Base-by-base conservation (phyloP, 2,888 invertebrate genomes). In the Poecilobothrus nobilitatus region DNA sequence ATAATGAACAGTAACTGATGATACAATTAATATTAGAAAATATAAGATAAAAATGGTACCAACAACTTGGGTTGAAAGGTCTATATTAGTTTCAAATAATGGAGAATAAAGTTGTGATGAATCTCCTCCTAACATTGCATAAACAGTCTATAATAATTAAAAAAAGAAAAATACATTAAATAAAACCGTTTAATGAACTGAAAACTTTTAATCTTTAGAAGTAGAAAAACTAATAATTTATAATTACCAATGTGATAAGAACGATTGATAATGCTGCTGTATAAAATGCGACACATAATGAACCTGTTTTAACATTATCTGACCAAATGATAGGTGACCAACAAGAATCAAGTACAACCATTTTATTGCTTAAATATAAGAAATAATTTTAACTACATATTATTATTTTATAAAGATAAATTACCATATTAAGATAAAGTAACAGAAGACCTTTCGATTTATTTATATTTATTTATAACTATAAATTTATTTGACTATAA, bases 301-400 rank as follows among this genome's bases (percentile, higher is more conserved):
- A 89, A 12, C 92, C 94, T 41, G 86, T 85, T 79, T 89, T 90
- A 6, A 93, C 86, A 75, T 87, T 87, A 70, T 91, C 88, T 63
- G 91, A 89, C 91, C 93, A 94, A 76, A 94, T 89, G 76, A 90
- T 91, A 70, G 94, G 94, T 8, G 93, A 91, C 94, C 94, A 94
- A 79, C 92, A 94, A 0, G 92, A 89, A 75, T 88, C 84, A 68
- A 94, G 76, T 18, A 90, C 79, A 22, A 87, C 87, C 91, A 92
- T 92, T 77, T 80, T 86, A 7, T 12, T 9, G 22, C 22, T 22
- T 20, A 63, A 21, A 63, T 27, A 27, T n/a, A 27, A 27, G 3
- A 27, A 27, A n/a, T n/a, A n/a, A 27, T 27, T 27, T 27, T 27
- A n/a, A n/a, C n/a, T n/a, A n/a, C n/a, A 27, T 27, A 27, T 27